These are phyloP conservation scores for Sabellastarte sp. DNA, from an alignment of 2,888 invertebrate genomes.

Conservation along the genomic window DNA sequence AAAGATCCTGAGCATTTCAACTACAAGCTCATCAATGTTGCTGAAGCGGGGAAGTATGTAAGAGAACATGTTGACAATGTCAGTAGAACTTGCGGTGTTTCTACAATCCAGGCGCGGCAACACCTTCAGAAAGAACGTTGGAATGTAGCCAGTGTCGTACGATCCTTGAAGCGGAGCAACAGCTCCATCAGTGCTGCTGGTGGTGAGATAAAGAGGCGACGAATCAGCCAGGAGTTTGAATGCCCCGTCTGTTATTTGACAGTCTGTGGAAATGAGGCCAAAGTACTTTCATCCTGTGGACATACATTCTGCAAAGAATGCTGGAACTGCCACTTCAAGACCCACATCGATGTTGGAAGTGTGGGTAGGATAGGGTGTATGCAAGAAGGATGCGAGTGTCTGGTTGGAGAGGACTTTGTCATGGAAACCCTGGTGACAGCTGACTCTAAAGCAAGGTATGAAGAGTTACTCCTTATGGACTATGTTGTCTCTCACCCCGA, in stretches of 20 bases:
- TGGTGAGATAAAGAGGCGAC: neutral
- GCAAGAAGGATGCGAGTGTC: neutral
- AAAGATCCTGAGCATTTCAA: neutral
- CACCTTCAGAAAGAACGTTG: neutral
- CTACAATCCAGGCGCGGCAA: neutral
- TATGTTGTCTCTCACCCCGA: neutral
- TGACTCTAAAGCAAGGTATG: neutral
- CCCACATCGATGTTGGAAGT: neutral
- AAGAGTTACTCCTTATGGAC: neutral
- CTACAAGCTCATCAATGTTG: neutral
- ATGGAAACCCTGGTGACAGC: neutral
- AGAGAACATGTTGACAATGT: neutral
- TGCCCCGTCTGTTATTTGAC: neutral
- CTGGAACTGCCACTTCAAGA: neutral
- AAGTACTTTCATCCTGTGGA: neutral
- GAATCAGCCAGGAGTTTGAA: neutral
- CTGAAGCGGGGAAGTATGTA: neutral
- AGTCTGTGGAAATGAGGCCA: neutral
- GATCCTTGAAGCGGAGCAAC: neutral
- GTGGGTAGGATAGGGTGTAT: neutral
- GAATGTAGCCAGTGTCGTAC: neutral
- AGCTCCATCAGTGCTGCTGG: neutral
- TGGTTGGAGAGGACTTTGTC: neutral
- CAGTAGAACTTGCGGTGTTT: neutral
- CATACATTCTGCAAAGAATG: neutral